A percentile compares a stretch with the other conserved stretches of the same genome.
Conservation (phyloP, 2,888 invertebrate genomes). For the Nemapogon koenigi region DNA sequence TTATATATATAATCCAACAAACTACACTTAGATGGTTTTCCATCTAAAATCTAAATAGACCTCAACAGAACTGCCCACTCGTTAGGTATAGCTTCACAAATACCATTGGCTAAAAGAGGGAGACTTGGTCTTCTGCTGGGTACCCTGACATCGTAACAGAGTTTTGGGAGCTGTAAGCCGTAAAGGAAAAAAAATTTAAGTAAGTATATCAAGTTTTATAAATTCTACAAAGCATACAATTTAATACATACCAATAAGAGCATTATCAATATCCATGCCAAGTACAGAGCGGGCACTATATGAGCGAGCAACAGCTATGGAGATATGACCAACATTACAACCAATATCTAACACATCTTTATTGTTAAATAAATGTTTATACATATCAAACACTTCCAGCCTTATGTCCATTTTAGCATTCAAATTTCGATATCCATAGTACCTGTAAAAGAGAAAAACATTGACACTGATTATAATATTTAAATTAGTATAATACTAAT, state of each 20-base stretch:
- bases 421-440: conserved; percentile 93
- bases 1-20: no score
- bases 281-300: conserved; percentile 84
- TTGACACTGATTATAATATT: background rate
- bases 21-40: no score
- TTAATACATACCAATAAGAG: conserved; percentile 70
- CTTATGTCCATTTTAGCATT: conserved; percentile 84
- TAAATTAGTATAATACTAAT: conserved; percentile 2
- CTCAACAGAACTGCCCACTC: no score
- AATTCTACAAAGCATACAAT: no score
- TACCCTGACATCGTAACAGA: no score
- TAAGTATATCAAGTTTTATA: no score
- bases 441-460: conserved; percentile 65
- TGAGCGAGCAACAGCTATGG: conserved; percentile 87
- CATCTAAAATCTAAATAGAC: no score
- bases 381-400: conserved; percentile 78
- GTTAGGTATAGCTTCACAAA: no score
- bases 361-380: conserved; percentile 82
- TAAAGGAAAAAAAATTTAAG: no score
- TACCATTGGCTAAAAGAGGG: no score
- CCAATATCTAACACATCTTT: conserved; percentile 96
- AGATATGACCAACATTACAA: conserved; percentile 96
- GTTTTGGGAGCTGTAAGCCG: no score
- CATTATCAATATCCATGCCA: conserved; percentile 94
- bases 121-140: no score